Base-by-base conservation (phyloP, 2,797 vertebrate genomes). In the Parauchenoglanis ngamensis region DNA sequence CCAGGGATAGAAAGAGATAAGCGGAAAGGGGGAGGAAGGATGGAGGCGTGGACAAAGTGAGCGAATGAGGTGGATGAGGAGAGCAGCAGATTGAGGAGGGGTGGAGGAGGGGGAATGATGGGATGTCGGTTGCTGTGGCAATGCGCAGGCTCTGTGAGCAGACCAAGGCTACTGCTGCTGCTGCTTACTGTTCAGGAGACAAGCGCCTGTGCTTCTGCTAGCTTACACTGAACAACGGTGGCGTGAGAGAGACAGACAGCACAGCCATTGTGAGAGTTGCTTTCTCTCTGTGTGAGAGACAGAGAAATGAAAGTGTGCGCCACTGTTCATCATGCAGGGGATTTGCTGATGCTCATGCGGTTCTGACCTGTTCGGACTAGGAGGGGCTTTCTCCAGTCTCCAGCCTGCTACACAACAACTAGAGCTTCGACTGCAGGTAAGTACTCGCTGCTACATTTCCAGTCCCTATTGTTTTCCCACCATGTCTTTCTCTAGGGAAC, bases 111-210 rank as follows among this genome's bases (percentile, higher is more conserved):
- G 88, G 78, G 59, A 89, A 81, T 92, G 91, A 91, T 94, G 83
- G 89, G 93, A 86, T 78, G 93, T 93, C 94, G 94, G 92, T 94
- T 92, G 86, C 90, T 85, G 89, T 83, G 90, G 92, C 85, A 87
- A 91, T 94, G 94, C 94, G 94, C 95, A 95, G 89, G 90, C 94
- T 65, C 91, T 89, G 89, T 56, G 40, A 86, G 83, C 40, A 91
- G 91, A 85, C 35, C 8, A 21, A 78, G 75, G 75, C 85, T 85
- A 15, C 3, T 57, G 89, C 93, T 85, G 90, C 93, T 92, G 89
- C 93, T 93, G 93, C 92, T 92, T 93, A 95, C 93, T 94, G 95
- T 95, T 93, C 94, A 93, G 93, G 94, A 94, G 94, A 94, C 94
- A 93, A 93, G 92, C 86, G 89, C 91, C 89, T 92, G 90, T 92